Conservation (phyloP, 2,797 vertebrate genomes). For the Spheniscus humboldti region DNA sequence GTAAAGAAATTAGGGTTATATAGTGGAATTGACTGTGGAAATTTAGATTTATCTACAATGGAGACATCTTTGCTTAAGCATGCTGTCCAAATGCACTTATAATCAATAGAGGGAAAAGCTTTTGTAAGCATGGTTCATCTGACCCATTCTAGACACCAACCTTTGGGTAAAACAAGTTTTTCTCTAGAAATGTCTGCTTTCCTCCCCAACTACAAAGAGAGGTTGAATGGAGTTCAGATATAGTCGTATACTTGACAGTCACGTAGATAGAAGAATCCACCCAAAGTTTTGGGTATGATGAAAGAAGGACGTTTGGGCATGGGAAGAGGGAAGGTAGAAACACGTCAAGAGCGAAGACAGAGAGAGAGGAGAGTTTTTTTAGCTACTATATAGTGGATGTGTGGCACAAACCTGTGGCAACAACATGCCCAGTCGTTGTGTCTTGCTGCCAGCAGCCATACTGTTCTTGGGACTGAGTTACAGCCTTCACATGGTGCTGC, state of each 20-base stretch:
- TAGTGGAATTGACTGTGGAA: neutral
- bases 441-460: neutral
- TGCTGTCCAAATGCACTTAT: neutral
- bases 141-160: neutral
- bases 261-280: neutral
- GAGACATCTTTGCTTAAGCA: neutral
- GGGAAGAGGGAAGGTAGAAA: neutral
- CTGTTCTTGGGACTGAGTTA: neutral
- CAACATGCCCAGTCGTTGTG: fast-evolving
- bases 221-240: neutral
- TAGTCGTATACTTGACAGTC: neutral
- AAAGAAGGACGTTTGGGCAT: neutral
- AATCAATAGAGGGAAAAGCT: neutral
- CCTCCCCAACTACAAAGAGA: neutral
- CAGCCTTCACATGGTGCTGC: neutral
- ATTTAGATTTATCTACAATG: neutral
- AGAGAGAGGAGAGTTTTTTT: neutral
- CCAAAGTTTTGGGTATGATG: neutral
- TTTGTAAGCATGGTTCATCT: neutral
- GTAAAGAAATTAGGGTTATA: neutral
- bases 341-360: neutral
- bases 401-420: neutral
- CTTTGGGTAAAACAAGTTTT: neutral
- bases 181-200: neutral
- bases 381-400: neutral